Percentiles rank a stretch among this genome's conserved stretches.
Conservation (phyloP, 23 tunicate genomes). For the Diplosoma virens region DNA sequence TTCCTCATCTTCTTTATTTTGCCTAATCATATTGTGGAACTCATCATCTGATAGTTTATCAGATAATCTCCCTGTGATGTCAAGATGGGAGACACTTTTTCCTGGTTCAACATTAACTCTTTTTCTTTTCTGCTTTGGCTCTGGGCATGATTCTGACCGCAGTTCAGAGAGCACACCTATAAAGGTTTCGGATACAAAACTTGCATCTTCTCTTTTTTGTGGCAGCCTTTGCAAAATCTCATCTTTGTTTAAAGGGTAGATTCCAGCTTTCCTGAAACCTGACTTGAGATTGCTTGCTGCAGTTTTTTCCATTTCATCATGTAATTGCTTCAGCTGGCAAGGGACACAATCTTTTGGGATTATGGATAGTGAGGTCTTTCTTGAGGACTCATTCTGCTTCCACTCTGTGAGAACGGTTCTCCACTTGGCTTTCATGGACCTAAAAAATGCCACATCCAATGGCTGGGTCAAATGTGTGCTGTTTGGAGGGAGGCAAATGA, state of each 20-base stretch:
- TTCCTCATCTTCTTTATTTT: slow-evolving; percentile 10
- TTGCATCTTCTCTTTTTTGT: background rate
- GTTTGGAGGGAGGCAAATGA: slow-evolving; percentile 35
- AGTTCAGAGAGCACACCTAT: slow-evolving; percentile 17
- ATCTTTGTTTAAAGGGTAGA: slow-evolving; percentile 4
- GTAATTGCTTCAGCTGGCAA: slow-evolving; percentile 1
- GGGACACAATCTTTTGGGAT: slow-evolving; percentile 18
- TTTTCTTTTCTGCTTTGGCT: slow-evolving; percentile 26
- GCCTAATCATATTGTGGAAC: too few species aligned
- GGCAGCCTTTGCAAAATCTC: slow-evolving; percentile 11
- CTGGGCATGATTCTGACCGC: slow-evolving; percentile 5
- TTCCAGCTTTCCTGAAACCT: slow-evolving; percentile 12
- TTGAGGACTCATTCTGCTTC: slow-evolving; percentile 1
- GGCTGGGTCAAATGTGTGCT: slow-evolving; percentile 24
- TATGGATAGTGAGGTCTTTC: background rate
- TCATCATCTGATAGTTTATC: slow-evolving; percentile 11
- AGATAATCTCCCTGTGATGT: too few species aligned
- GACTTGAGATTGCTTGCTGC: background rate
- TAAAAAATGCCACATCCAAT: slow-evolving; percentile 18
- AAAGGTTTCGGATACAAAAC: slow-evolving; percentile 10
- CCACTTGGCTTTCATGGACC: slow-evolving; percentile 19
- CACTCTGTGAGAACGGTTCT: background rate
- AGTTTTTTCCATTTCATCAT: background rate
- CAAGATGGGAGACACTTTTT: slow-evolving; percentile 16
- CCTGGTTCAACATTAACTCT: slow-evolving; percentile 19